Evolutionary conservation across 2,797 vertebrate genomes (phyloP), one percentile per base, ranked within the genome.

Genomic region (Poeciliopsis gracilis): DNA sequence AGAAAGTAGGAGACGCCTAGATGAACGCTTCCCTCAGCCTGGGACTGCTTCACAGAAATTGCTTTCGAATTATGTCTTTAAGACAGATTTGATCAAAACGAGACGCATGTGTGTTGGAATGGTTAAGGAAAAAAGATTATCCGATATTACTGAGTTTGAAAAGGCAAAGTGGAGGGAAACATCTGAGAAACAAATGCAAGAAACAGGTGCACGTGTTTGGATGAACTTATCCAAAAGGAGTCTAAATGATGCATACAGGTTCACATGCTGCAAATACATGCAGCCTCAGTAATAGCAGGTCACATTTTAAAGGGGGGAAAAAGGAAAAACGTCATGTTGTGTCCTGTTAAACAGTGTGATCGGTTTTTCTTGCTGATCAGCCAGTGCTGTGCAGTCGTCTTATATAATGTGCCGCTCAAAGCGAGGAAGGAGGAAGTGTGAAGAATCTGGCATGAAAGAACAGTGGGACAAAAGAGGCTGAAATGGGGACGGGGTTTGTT

Each of bases 371-470:
- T 30, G 82, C 12, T 41, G 69, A 84, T 2, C 71, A 77, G 70
- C 80, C 73, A 0, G 47, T 71, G 75, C 72, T 76, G 43, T 51
- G 86, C 83, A 75, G 86, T 73, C 13, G 76, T 80, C 81, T 91
- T 87, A 89, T 80, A 66, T 88, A 92, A 92, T 61, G 57, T 72
- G 73, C 63, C 5, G 72, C 78, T 84, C 80, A 88, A 85, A 86
- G 84, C 11, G 28, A 89, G 84, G 78, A 86, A 86, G 77, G 77
- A 72, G 10, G 78, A 80, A 86, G 82, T 78, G 86, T 84, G 79
- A 79, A 82, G 87, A 70, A 77, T 83, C 76, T 61, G 66, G 86
- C 86, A 89, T 89, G 82, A 91, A 86, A 90, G 87, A 92, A 82
- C 55, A 33, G 77, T 0, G 43, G 77, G 78, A 88, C 85, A 91